Base-by-base conservation (phyloP, 92 coral and sea anemone species). In the Meandrina meandrites region DNA sequence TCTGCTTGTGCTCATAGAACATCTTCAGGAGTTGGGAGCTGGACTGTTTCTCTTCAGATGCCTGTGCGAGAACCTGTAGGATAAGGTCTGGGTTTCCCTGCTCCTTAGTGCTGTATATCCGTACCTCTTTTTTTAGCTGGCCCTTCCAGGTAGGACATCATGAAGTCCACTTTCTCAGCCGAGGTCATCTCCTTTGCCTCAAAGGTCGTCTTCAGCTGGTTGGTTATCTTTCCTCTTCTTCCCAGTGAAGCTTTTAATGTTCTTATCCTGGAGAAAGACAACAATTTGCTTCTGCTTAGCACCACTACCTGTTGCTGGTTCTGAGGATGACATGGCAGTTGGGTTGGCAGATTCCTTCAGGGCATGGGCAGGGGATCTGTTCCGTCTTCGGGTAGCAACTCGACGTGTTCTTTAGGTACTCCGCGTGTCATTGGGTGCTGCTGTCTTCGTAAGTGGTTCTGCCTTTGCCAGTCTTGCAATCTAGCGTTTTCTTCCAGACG, bases 11-110 rank as follows among this genome's bases (percentile, higher is more conserved):
- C 76, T 88, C 87, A 8, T 82, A 82, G 73, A 76, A 88, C 18
- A 45, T 48, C 53, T 73, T 75, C 74, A 89, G 80, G 79, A 87
- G 86, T 74, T 87, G 86, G 58, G 86, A 76, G 27, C 58, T 76
- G 3, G 73, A 50, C 2, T 73, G 70, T 57, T 84, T 66, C 77
- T 88, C 87, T 1, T 69, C 87, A 58, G 82, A 88, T 62, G 90
- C 87, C 50, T 81, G 79, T 4, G 53, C 4, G 3, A 83, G 72
- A 53, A 72, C 79, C 0, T 83, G 54, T n/a, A 83, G 37, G 57
- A 83, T 70, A 19, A 51, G 32, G 54, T 73, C 71, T 73, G 79
- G 87, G 35, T 72, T 72, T 10, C 72, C 54, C 35, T 71, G 1
- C 34, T 83, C 87, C 51, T 31, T 83, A 56, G 72, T 73, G 57